Percentiles rank a stretch among this genome's conserved stretches.
These are phyloP conservation scores for Dione vanillae DNA, from an alignment of 2,888 invertebrate genomes.

Conservation along the genomic window DNA sequence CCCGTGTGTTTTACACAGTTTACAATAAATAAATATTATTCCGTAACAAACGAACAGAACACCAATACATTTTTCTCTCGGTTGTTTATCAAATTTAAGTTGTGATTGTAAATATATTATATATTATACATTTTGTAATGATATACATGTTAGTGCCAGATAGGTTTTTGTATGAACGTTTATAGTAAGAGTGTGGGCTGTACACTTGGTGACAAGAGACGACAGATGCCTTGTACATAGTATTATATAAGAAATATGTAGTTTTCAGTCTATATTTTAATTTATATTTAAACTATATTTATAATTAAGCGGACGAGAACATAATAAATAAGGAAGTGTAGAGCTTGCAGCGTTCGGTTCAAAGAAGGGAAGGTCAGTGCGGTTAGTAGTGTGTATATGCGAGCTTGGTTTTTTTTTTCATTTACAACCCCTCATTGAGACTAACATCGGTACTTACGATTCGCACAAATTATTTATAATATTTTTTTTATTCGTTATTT, in stretches of 20 bases:
- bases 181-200: constrained; percentile 57
- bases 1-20: constrained; percentile 19
- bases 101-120: constrained; percentile 82
- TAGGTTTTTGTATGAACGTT: constrained; percentile 81
- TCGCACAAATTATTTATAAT: constrained; percentile 69
- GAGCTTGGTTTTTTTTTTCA: constrained; percentile 65
- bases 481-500: constrained; percentile 62
- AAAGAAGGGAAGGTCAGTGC: constrained; percentile 13
- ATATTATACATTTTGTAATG: constrained; percentile 83
- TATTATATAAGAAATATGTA: constrained; percentile 78
- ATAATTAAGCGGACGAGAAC: constrained; percentile 73
- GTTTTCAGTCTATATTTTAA: constrained; percentile 82
- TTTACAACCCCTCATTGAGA: constrained; percentile 39
- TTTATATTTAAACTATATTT: constrained; percentile 82
- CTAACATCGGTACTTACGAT: constrained; percentile 72
- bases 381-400: constrained; percentile 2
- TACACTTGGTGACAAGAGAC: constrained; percentile 54
- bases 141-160: constrained; percentile 83
- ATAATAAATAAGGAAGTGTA: constrained; percentile 60
- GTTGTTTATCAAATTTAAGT: constrained; percentile 83
- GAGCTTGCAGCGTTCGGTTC: constrained; percentile 78
- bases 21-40: constrained; percentile 13
- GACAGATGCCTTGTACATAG: constrained; percentile 81
- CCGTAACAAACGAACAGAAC: constrained; percentile 55
- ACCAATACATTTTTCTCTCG: constrained; percentile 74